Conservation (phyloP, 1,140 invertebrate species). For the Dolichoris vasculosae region DNA sequence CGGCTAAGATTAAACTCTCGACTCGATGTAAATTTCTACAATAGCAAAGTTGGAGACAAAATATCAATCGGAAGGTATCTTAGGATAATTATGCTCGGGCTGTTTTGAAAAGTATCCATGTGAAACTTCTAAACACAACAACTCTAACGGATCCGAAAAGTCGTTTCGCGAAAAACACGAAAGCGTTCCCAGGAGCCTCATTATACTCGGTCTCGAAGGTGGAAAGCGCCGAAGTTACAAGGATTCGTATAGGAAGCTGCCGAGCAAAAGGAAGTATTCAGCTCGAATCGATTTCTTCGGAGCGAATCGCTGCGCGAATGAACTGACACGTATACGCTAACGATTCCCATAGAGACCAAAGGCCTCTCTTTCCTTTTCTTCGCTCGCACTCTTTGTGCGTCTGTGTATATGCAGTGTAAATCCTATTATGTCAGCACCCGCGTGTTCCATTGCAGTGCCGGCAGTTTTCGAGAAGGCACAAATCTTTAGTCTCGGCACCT, state of each 20-base stretch:
- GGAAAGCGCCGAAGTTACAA: not conserved
- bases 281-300: slow-evolving; percentile 1
- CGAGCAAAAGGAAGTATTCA: not conserved
- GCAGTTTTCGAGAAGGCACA: not conserved
- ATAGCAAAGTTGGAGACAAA: no score
- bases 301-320: slow-evolving; percentile 55
- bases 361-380: slow-evolving; percentile 46
- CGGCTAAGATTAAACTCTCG: no score
- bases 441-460: not conserved
- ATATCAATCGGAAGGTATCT: no score
- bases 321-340: slow-evolving; percentile 63
- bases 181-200: not conserved
- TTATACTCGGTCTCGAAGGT: not conserved
- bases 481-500: not conserved
- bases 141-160: no score
- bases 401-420: slow-evolving; percentile 49
- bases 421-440: slow-evolving; percentile 47
- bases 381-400: not conserved
- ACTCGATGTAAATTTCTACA: no score
- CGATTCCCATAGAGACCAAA: slow-evolving; percentile 59
- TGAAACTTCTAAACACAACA: no score
- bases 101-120: no score
- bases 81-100: no score
- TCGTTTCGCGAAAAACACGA: not conserved
- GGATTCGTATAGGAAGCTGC: not conserved